A percentile compares a stretch with the other conserved stretches of the same genome.
phyloP scores from a whole-genome alignment of 2,113 vertebrate genomes.

The Cyanistes caeruleus region DNA sequence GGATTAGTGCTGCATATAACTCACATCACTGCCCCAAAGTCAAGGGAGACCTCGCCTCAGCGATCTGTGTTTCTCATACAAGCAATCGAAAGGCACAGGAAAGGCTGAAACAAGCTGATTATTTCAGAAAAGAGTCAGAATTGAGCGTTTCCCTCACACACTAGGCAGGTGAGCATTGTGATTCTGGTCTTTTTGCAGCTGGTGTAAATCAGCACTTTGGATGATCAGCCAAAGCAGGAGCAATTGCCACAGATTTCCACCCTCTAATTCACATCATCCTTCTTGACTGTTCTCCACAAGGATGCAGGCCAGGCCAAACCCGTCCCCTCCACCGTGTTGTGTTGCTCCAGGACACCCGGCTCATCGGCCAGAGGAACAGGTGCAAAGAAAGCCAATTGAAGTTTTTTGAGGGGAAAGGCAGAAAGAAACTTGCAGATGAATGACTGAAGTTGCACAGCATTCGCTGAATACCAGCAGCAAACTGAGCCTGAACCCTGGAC shows the following conservation, averaged over 20 bases:
- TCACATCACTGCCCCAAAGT: accelerated
- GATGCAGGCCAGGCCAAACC: not conserved
- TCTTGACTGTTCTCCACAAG: not conserved
- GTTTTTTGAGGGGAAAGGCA: not conserved
- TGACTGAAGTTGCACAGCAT: accelerated
- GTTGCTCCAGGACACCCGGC: accelerated
- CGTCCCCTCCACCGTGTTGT: accelerated
- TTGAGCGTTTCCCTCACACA: accelerated
- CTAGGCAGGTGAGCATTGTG: accelerated
- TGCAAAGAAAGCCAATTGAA: not conserved
- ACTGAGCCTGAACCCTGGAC: not conserved
- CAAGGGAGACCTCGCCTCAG: not conserved
- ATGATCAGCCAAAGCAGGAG: not conserved
- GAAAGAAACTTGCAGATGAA: not conserved
- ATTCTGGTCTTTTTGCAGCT: not conserved
- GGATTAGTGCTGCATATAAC: not conserved
- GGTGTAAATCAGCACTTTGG: too few relatives aligned
- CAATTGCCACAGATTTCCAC: not conserved
- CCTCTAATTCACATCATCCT: not conserved
- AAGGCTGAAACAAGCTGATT: not conserved
- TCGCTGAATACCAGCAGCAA: not conserved
- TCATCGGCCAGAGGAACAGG: not conserved
- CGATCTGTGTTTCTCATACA: accelerated
- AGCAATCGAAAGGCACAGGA: not conserved
- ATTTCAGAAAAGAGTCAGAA: not conserved